Evolutionary conservation across 2,888 invertebrate species (phyloP), one percentile per base, ranked within the genome.

Genomic region (Tetragonisca angustula): DNA sequence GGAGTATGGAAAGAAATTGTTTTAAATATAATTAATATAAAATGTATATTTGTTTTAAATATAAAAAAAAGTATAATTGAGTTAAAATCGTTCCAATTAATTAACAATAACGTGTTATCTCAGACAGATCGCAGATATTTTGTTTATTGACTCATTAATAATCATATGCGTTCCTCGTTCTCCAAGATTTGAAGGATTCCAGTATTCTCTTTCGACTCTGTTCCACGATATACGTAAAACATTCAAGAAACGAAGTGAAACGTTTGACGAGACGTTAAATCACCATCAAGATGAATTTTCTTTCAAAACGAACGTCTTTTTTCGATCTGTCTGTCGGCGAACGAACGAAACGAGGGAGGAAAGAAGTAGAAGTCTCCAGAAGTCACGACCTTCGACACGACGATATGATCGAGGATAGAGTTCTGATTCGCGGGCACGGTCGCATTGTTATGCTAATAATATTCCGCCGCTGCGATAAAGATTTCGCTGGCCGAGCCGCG

Each of bases 401-500:
- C 32, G 82, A 82, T 83, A 72, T 54, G 62, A 52, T 69, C 56
- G 56, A 11, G 52, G 74, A 65, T 70, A 52, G 70, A 76, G 52
- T 76, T 72, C 56, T 65, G 83, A 83, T 82, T 82, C 69, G 77
- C 68, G 32, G 43, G 50, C 62, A 21, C 65, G 56, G 24, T 11
- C 68, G 17, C 62, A 76, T 82, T 82, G 76, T 76, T 76, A 83
- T 76, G 83, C 76, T 83, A 83, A 83, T 83, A 62, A 81, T 75
- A 81, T 72, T 76, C 82, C 54, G 62, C 68, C 56, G 68, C 15
- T 27, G 62, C 83, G 62, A 76, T 83, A 83, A 82, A 83, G 72
- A 76, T 83, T 81, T 69, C 83, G n/a, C 61, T 49, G 61, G 49
- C 50, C 27, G 76, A 68, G 50, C 69, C 67, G 82, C 82, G 70